These are phyloP conservation scores for Xiphias gladius DNA, from an alignment of 2,113 vertebrate genomes.

Conservation along the genomic window DNA sequence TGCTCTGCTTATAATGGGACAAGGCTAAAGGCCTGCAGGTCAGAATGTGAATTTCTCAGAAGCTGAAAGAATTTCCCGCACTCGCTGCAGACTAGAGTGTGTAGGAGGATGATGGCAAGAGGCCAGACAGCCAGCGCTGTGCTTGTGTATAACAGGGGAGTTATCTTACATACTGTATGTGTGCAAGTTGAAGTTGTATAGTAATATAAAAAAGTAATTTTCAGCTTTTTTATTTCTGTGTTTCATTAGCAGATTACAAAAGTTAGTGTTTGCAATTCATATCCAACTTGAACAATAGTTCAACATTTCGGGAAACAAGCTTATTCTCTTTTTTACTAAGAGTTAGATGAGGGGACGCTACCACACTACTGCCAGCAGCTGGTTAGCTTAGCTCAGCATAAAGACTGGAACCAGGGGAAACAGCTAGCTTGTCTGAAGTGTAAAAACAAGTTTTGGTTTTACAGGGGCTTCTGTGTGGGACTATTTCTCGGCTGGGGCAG, in stretches of 20 bases:
- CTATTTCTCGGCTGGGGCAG: background rate
- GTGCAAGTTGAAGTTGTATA: background rate
- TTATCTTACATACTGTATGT: background rate
- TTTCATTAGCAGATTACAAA: too few species aligned
- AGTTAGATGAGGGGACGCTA: too few species aligned
- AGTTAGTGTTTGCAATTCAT: too few species aligned
- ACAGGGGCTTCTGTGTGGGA: background rate
- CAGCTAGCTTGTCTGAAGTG: too few species aligned
- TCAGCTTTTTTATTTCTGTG: too few species aligned
- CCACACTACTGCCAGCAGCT: too few species aligned
- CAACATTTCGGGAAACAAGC: too few species aligned
- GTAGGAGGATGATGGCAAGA: slow-evolving; percentile 43
- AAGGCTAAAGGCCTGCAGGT: slow-evolving; percentile 48
- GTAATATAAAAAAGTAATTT: too few species aligned
- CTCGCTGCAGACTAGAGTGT: slow-evolving; percentile 28
- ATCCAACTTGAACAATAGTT: too few species aligned
- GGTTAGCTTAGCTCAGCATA: background rate
- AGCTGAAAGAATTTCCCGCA: slow-evolving; percentile 63
- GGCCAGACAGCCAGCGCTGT: slow-evolving; percentile 16
- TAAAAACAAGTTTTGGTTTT: too few species aligned
- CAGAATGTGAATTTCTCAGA: slow-evolving; percentile 70
- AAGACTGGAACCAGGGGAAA: background rate
- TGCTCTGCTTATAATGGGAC: slow-evolving; percentile 29
- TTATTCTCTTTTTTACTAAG: too few species aligned
- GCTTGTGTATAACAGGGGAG: background rate